Evolutionary conservation across 2,797 vertebrate species (phyloP), one percentile per base, ranked within the genome.

Genomic region (Carduelis carduelis): DNA sequence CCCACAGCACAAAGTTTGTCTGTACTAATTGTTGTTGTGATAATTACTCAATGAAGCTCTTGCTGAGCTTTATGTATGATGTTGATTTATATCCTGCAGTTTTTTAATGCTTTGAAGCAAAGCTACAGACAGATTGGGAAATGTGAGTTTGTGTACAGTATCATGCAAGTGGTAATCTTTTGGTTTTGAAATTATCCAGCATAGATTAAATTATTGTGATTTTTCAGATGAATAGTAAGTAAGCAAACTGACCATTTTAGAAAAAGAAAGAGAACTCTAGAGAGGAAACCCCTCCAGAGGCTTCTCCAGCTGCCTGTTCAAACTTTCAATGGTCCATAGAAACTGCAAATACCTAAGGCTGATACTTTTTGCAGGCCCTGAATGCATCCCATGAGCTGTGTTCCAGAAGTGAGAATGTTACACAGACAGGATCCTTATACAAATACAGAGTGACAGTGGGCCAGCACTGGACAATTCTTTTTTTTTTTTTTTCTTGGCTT

Each of bases 311-410:
- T 92, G 55, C 47, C 35, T 83, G 41, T 47, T 63, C 32, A 68
- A 53, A 66, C n/a, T 60, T 83, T 83, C 71, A 95, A 35, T 77
- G 89, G 39, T 43, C 28, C 60, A 47, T 69, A 86, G 64, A 89
- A 95, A 75, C 35, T 81, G 83, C 61, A 95, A 90, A 87, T 56
- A 69, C 32, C n/a, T 39, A 59, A 81, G 52, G 21, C 75, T 89
- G 78, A 93, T 89, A 44, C 24, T 55, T 95, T 91, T 84, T 92
- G 74, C 92, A 95, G 77, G 32, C 66, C 13, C 55, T 63, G 74
- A 76, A 79, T 34, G 24, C 0, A 2, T 92, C 88, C 75, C 52
- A 34, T 47, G 56, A 92, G 71, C 41, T 94, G 28, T 3, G 19
- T 90, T 83, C 39, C 35, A 56, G 63, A 71, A 69, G 34, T 17